Evolutionary conservation across 2,113 vertebrate species (phyloP), one percentile per base, ranked within the genome.

Genomic region (Mesitornis unicolor): DNA sequence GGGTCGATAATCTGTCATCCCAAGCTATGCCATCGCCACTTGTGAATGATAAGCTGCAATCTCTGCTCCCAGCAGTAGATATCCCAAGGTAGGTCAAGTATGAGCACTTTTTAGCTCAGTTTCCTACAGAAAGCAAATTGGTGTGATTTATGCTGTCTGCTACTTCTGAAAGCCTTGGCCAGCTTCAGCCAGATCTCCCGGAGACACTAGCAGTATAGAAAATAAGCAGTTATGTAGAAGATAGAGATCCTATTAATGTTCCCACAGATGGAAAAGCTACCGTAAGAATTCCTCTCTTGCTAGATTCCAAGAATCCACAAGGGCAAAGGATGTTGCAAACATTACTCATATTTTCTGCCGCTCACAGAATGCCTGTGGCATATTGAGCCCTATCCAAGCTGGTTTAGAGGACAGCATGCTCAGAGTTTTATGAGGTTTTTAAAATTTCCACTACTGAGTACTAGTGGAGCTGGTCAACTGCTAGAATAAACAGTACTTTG

Each of bases 271-370:
- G 73, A 67, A 90, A 95, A 89, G 68, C 89, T 90, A 50, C 73
- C 0, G 0, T 42, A 79, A 79, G 89, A 96, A 91, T 95, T 90
- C 45, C 87, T 60, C 21, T 91, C 87, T 74, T 83, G 51, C 61
- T 50, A 22, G 42, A 38, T 85, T 94, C 96, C 76, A 78, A 74
- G 90, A 91, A 93, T 93, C 76, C 5, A 12, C 75, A 80, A 31
- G 48, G 76, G 79, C 86, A 92, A 88, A 81, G 80, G 82, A 92
- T 81, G 79, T 95, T 86, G 90, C 87, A 90, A 78, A 93, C 69
- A 65, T 96, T 93, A 95, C 79, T 96, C 95, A 91, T 93, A 92
- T 84, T 92, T 96, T 95, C 91, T 96, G 76, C 92, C 53, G 60
- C 76, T 86, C 68, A 38, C 82, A 70, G 79, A 90, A 88, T 36